Evolutionary conservation across 2,113 vertebrate species (phyloP).

Genomic region (Zapornia atra): DNA sequence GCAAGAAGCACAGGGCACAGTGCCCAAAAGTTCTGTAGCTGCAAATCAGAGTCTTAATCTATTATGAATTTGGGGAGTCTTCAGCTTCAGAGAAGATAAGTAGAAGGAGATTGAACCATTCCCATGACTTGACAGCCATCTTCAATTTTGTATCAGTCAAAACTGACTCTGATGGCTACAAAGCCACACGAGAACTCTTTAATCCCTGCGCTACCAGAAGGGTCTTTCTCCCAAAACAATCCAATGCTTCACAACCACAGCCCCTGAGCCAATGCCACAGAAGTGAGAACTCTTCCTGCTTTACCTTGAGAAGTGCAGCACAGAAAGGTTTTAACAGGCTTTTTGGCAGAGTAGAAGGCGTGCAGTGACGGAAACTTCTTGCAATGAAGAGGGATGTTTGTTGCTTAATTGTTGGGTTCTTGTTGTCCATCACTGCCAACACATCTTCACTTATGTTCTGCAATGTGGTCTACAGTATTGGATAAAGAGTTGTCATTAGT

Average conservation of each 20-base stretch:
- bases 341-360: slow-evolving; percentile 89
- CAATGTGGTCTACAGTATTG: slow-evolving; percentile 84
- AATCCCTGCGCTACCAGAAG: background rate
- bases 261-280: background rate
- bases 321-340: slow-evolving; percentile 92
- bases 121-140: background rate
- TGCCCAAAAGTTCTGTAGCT: background rate
- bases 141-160: background rate
- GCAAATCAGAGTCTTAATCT: background rate
- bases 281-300: background rate
- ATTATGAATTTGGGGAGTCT: background rate
- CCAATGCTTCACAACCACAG: background rate
- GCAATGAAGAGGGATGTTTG: slow-evolving; percentile 96
- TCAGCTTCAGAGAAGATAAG: background rate
- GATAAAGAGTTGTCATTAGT: background rate
- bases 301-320: slow-evolving; percentile 94
- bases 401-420: slow-evolving; percentile 98
- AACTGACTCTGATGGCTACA: background rate
- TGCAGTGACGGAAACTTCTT: slow-evolving; percentile 93
- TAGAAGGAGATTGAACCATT: background rate
- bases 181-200: background rate
- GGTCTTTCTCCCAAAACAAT: background rate
- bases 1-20: background rate
- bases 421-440: slow-evolving; percentile 96
- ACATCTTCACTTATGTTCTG: slow-evolving; percentile 95